Evolutionary conservation across 1,140 invertebrate species (phyloP).

Genomic region (Zaprionus vittiger): DNA sequence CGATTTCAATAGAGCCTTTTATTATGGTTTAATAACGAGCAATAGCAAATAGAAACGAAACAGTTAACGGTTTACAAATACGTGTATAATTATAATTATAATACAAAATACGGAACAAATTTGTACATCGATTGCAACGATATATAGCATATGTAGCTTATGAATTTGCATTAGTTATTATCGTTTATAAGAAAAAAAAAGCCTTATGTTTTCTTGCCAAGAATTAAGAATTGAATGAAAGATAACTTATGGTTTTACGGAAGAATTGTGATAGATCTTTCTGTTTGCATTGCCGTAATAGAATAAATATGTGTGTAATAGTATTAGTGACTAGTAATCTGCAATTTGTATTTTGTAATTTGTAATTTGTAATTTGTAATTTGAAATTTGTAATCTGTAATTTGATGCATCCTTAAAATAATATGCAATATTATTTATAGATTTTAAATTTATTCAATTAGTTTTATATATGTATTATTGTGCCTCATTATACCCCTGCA

Average conservation of each 20-base stretch:
- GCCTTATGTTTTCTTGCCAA: conserved; percentile 52
- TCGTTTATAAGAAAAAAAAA: conserved; percentile 13
- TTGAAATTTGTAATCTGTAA: conserved; percentile 1
- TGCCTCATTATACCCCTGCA: not conserved
- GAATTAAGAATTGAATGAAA: conserved; percentile 15
- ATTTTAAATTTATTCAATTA: not conserved
- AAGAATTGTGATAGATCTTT: conserved; percentile 66
- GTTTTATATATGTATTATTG: conserved; percentile 1
- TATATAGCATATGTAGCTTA: conserved; percentile 2
- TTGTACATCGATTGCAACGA: conserved; percentile 32
- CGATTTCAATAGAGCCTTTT: conserved; percentile 11
- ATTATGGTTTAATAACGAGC: conserved; percentile 24
- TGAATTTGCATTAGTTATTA: conserved; percentile 16
- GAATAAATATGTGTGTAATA: conserved; percentile 12
- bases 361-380: not conserved
- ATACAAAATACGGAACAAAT: conserved; percentile 18
- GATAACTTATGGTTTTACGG: conserved; percentile 37
- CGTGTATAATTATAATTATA: conserved; percentile 17
- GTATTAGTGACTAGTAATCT: not conserved
- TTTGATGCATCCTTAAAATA: conserved; percentile 4
- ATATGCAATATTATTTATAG: conserved; percentile 12
- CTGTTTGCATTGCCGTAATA: conserved; percentile 34
- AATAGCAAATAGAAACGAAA: conserved; percentile 41
- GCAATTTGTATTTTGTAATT: not conserved
- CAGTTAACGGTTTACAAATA: conserved; percentile 44